These are phyloP conservation scores for Chloroclysta siterata DNA, from an alignment of 2,888 invertebrate species.

Conservation along the genomic window DNA sequence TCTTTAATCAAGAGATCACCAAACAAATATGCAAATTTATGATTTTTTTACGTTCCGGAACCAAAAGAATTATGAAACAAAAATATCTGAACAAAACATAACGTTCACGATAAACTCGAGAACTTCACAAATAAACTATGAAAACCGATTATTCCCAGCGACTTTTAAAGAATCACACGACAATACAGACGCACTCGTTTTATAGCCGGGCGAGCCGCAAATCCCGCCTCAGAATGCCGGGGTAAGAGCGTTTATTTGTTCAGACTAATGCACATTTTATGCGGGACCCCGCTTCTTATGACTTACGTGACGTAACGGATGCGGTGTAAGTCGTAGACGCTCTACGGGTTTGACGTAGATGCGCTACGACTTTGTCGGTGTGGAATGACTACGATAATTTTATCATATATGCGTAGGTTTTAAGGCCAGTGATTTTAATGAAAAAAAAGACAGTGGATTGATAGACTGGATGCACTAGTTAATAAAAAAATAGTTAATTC, in stretches of 20 bases:
- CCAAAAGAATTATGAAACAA: no score
- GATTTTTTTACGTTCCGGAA: no score
- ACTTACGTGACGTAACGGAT: constrained; percentile 72
- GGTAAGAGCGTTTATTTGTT: constrained; percentile 81
- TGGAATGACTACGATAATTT: no score
- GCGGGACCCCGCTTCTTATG: constrained; percentile 75
- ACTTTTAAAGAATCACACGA: constrained; percentile 34
- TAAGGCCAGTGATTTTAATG: no score
- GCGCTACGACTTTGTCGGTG: background rate
- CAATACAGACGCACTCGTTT: constrained; percentile 54
- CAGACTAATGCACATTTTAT: constrained; percentile 82
- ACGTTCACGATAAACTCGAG: background rate
- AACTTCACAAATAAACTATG: constrained; percentile 9
- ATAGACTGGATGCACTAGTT: no score
- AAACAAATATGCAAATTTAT: no score
- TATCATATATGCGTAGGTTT: no score
- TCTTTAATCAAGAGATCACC: no score
- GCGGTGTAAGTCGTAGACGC: constrained; percentile 40
- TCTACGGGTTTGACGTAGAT: constrained; percentile 1
- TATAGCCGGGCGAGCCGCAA: constrained; percentile 66
- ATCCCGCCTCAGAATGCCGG: constrained; percentile 66
- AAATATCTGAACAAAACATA: background rate
- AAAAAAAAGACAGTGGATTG: no score
- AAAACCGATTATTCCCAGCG: constrained; percentile 21
- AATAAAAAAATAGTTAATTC: no score